These are phyloP conservation scores for Hoplostethus atlanticus DNA, from an alignment of 2,797 vertebrate genomes.

Conservation along the genomic window DNA sequence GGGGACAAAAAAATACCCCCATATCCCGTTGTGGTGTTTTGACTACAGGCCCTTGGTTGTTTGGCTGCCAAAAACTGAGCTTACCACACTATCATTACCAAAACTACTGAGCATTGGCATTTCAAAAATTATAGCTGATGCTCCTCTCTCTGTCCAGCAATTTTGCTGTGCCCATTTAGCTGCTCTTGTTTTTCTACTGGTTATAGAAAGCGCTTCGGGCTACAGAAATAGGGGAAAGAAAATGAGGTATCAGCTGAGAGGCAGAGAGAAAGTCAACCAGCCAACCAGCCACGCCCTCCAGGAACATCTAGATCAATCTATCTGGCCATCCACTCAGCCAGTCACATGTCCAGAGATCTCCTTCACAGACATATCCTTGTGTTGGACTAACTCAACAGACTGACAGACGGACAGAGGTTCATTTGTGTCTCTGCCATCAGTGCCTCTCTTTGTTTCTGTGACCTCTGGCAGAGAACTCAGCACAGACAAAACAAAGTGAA, in stretches of 20 bases:
- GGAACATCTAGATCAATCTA: slow-evolving; percentile 43
- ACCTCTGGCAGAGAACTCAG: slow-evolving; percentile 61
- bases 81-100: slow-evolving; percentile 29
- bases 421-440: slow-evolving; percentile 61
- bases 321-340: slow-evolving; percentile 14
- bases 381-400: slow-evolving; percentile 37
- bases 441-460: slow-evolving; percentile 69
- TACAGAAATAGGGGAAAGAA: slow-evolving; percentile 14
- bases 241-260: slow-evolving; percentile 39
- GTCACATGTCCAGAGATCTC: slow-evolving; percentile 66
- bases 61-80: slow-evolving; percentile 22
- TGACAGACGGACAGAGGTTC: slow-evolving; percentile 59
- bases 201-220: slow-evolving; percentile 1
- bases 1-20: slow-evolving; percentile 17
- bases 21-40: slow-evolving; percentile 50
- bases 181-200: background rate
- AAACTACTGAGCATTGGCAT: slow-evolving; percentile 25
- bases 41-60: slow-evolving; percentile 14
- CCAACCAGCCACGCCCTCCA: slow-evolving; percentile 10
- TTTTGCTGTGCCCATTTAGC: background rate
- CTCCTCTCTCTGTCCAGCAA: background rate
- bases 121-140: slow-evolving; percentile 11
- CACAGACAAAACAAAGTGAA: slow-evolving; percentile 75
- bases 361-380: slow-evolving; percentile 57
- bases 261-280: slow-evolving; percentile 15